Evolutionary conservation across 2,888 invertebrate species (phyloP), one percentile per base, ranked within the genome.

Genomic region (Altica lythri): DNA sequence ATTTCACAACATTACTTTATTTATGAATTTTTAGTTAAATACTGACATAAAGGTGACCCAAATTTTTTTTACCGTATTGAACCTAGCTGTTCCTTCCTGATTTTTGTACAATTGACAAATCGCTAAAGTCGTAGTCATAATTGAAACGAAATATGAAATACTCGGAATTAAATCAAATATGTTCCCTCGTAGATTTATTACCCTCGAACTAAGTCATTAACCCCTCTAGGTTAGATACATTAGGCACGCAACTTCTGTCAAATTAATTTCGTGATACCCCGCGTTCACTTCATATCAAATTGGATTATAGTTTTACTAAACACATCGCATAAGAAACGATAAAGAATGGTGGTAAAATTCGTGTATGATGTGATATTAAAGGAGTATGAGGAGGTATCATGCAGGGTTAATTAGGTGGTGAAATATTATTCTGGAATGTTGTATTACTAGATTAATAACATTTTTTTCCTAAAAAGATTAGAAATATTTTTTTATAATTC

Each of bases 141-240:
- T 42, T 37, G 53, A 53, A 58, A 54, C 44, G 52, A 48, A 55
- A 50, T 53, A 51, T 51, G 47, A 46, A 45, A 37, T 34, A 35
- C 45, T 25, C 38, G 37, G 38, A 53, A 60, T 32, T 55, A 49
- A 54, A 43, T 55, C 46, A 52, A 56, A 57, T 53, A 32, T 57
- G 55, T 55, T 35, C 34, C 5, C 34, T 40, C 40, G 42, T 47
- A 57, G 55, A 61, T 61, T 61, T 59, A 59, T 57, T 57, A 57
- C 55, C 58, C 57, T 54, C 50, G 55, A 62, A 60, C 55, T 56
- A 52, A 60, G 60, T 60, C 62, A 51, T 62, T 60, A 60, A 62
- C 57, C 61, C 62, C 56, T 46, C 53, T 22, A 49, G 48, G 34
- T 35, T 54, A 42, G 46, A 43, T 42, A 40, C 16, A 49, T 49